Percentiles rank a stretch among this genome's conserved stretches.
Conservation (phyloP, 2,113 vertebrate species). For the Rhipidura dahli region DNA sequence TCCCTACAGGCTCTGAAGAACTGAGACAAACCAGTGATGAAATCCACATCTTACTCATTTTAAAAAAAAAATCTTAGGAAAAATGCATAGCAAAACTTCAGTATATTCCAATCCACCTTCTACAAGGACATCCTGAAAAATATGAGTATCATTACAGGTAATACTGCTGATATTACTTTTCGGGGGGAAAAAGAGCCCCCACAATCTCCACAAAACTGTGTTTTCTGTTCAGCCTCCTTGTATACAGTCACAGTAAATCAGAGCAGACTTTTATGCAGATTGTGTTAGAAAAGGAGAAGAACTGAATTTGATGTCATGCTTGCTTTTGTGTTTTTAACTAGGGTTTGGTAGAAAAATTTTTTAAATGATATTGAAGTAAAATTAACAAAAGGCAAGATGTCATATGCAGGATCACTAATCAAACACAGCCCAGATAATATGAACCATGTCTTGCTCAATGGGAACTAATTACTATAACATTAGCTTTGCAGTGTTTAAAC, state of each 20-base stretch:
- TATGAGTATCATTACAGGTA: not conserved
- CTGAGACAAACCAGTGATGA: not conserved
- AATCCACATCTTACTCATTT: not conserved
- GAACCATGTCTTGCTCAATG: conserved; percentile 58
- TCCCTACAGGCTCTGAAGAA: not conserved
- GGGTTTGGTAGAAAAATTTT: conserved; percentile 29
- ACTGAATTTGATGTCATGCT: not conserved
- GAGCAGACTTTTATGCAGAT: not conserved
- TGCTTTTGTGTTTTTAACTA: not conserved
- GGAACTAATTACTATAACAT: conserved; percentile 78
- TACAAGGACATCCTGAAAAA: not conserved
- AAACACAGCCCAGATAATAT: conserved; percentile 67
- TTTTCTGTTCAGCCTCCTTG: not conserved
- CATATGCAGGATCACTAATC: conserved; percentile 67
- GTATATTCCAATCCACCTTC: not conserved
- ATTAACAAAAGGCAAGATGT: conserved; percentile 65
- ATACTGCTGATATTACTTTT: not conserved
- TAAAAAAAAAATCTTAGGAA: not conserved
- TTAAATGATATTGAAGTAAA: conserved; percentile 50
- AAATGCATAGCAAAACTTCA: not conserved
- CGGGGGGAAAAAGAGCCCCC: not conserved
- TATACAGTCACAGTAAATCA: not conserved
- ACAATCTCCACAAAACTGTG: not conserved
- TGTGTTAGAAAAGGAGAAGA: not conserved
- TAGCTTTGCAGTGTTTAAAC: conserved; percentile 79